These are phyloP conservation scores for Jaculus jaculus DNA, from an alignment of 2,113 vertebrate species.

Conservation along the genomic window DNA sequence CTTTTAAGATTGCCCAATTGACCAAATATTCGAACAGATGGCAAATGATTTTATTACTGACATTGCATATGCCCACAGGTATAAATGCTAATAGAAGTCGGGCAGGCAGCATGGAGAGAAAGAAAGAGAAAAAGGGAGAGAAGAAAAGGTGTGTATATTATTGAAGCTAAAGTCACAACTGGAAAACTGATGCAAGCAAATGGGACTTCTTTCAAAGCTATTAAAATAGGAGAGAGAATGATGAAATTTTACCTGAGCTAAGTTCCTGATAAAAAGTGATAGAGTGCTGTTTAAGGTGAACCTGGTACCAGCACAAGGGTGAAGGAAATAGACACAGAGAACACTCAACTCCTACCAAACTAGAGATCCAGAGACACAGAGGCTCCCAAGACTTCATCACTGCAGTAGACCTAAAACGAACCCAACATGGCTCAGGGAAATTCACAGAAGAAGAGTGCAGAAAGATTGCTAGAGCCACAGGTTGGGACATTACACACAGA, in stretches of 20 bases:
- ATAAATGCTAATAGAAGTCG: background rate
- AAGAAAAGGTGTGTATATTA: rapidly evolving
- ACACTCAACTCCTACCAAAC: too few relatives aligned
- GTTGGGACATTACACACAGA: too few relatives aligned
- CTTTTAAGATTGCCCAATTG: background rate
- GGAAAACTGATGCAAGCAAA: background rate
- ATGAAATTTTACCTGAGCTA: background rate
- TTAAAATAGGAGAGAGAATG: background rate
- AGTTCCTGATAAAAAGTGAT: background rate
- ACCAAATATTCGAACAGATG: background rate
- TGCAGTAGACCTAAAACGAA: too few relatives aligned
- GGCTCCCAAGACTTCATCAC: too few relatives aligned
- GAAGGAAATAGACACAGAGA: too few relatives aligned
- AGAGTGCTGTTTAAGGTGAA: too few relatives aligned
- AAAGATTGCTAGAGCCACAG: too few relatives aligned
- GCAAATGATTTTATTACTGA: background rate
- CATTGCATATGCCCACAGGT: background rate
- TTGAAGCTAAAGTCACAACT: background rate
- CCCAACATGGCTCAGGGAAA: too few relatives aligned
- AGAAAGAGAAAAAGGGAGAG: background rate
- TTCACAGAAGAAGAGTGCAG: too few relatives aligned
- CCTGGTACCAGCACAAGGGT: too few relatives aligned
- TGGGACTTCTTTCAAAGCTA: background rate
- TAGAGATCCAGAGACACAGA: too few relatives aligned
- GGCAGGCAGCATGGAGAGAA: background rate